Conservation (phyloP, 2,113 vertebrate genomes). For the Oncorhynchus kisutch region DNA sequence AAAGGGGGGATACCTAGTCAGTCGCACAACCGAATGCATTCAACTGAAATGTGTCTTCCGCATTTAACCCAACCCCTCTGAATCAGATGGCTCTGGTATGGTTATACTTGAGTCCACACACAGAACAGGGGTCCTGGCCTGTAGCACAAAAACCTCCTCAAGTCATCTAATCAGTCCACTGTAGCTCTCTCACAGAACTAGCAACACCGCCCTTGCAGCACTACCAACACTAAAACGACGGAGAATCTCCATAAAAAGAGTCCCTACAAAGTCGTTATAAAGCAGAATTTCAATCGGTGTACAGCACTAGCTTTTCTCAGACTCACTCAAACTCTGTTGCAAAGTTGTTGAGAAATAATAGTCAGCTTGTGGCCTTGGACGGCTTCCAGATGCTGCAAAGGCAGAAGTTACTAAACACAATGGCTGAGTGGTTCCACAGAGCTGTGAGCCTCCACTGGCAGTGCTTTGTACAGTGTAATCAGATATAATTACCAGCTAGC, state of each 20-base stretch:
- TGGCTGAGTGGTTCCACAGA: constrained; percentile 1
- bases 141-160: constrained; percentile 12
- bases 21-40: too few relatives aligned
- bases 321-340: constrained; percentile 26
- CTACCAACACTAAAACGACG: constrained; percentile 47
- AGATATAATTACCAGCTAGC: constrained; percentile 42
- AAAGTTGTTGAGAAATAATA: constrained; percentile 44
- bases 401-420: constrained; percentile 10
- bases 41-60: too few relatives aligned
- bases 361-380: constrained; percentile 17
- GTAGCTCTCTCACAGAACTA: neutral
- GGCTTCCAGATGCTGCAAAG: constrained; percentile 18
- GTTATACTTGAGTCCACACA: constrained; percentile 9
- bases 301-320: constrained; percentile 13
- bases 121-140: neutral
- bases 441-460: constrained; percentile 14
- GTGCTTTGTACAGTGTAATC: constrained; percentile 35
- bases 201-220: constrained; percentile 30
- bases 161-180: constrained; percentile 14
- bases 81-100: constrained; percentile 5
- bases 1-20: neutral
- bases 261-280: constrained; percentile 17
- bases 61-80: too few relatives aligned
- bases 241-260: constrained; percentile 26
- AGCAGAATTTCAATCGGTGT: constrained; percentile 30